Evolutionary conservation across 1,140 invertebrate species (phyloP).

Genomic region (Pseudomyrmex cubaensis): DNA sequence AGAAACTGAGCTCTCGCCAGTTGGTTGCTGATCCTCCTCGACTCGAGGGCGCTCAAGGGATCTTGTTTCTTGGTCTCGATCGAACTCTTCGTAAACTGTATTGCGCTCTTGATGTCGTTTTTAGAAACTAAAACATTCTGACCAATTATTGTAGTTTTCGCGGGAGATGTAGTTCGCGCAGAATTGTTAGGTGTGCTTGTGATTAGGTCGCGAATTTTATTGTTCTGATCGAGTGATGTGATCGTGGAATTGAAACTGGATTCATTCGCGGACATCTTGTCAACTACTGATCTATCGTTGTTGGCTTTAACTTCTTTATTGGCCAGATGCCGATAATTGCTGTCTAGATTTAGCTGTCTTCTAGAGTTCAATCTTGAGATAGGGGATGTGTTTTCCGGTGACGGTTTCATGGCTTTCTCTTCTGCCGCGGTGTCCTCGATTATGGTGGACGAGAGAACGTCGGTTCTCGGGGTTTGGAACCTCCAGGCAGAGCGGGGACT

Average conservation of each 20-base stretch:
- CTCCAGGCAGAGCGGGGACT: conserved; percentile 90
- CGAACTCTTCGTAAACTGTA: conserved; percentile 19
- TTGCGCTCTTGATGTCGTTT: neutral
- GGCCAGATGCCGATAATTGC: neutral
- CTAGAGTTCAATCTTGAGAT: conserved; percentile 68
- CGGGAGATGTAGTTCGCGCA: neutral
- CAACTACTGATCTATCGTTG: conserved; percentile 17
- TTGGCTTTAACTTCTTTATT: neutral
- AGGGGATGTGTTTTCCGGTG: conserved; percentile 76
- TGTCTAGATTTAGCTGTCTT: conserved; percentile 73
- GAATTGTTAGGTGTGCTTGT: neutral
- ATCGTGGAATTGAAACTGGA: neutral
- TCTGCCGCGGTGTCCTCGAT: conserved; percentile 88
- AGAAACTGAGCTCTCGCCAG: conserved; percentile 82
- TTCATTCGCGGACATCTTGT: neutral
- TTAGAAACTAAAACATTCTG: neutral
- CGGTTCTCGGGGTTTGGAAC: conserved; percentile 90
- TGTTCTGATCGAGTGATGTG: neutral
- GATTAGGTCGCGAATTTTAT: conserved; percentile 12
- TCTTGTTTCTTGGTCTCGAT: conserved; percentile 56
- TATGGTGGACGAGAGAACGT: conserved; percentile 94
- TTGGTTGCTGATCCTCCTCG: conserved; percentile 80
- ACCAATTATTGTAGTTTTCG: neutral
- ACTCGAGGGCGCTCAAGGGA: conserved; percentile 76
- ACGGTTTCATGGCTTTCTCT: conserved; percentile 83